Evolutionary conservation across 1,140 invertebrate species (phyloP).

Genomic region (Orius insidiosus): DNA sequence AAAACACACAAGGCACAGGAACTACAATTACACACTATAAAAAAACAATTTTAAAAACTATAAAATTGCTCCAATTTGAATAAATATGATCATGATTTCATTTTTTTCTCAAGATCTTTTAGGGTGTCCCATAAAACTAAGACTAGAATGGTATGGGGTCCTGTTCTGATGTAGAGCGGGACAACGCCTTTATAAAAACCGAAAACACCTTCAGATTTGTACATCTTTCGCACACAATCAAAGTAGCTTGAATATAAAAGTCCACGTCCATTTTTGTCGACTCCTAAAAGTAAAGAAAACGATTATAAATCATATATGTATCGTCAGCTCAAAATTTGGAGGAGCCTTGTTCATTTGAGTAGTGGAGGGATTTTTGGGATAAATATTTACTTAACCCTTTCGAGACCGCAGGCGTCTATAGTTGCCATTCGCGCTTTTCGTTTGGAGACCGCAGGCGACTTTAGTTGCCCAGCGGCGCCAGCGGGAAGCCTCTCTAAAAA

Average conservation of each 20-base stretch:
- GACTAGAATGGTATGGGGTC: conserved; percentile 62
- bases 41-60: too few relatives aligned
- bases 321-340: neutral
- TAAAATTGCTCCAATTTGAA: too few relatives aligned
- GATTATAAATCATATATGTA: too few relatives aligned
- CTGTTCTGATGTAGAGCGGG: conserved; percentile 59
- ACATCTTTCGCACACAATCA: conserved; percentile 57
- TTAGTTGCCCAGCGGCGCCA: too few relatives aligned
- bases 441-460: too few relatives aligned
- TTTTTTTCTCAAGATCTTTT: conserved; percentile 24
- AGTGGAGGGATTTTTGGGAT: neutral
- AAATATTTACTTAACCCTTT: too few relatives aligned
- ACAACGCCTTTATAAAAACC: conserved; percentile 72
- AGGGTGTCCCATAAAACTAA: conserved; percentile 68
- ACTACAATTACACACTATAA: too few relatives aligned
- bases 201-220: conserved; percentile 47
- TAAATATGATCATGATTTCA: too few relatives aligned
- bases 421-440: too few relatives aligned
- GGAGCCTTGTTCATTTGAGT: neutral
- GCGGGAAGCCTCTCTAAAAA: too few relatives aligned
- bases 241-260: conserved; percentile 45
- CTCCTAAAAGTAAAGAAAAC: conserved; percentile 13
- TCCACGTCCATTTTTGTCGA: conserved; percentile 33
- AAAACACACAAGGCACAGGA: too few relatives aligned
- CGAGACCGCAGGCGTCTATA: too few relatives aligned